These are phyloP conservation scores for Zaprionus kolodkinae DNA, from an alignment of 1,140 invertebrate genomes.

Conservation along the genomic window DNA sequence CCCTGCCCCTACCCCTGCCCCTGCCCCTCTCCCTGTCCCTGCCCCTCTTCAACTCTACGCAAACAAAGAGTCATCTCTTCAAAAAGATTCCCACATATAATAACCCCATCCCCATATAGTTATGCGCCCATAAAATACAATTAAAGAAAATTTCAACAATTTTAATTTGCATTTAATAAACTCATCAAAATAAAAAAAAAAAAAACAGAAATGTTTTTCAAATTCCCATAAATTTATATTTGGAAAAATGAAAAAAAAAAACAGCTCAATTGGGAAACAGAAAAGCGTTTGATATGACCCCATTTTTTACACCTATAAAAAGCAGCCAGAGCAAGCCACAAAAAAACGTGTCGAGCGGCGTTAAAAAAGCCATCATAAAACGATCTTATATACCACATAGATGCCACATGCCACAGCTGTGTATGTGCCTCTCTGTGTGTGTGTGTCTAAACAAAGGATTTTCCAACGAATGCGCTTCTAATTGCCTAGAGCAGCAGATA, in stretches of 20 bases:
- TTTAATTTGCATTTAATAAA: conserved; percentile 82
- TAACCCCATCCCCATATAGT: not conserved
- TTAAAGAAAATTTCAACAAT: conserved; percentile 73
- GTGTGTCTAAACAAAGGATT: conserved; percentile 79
- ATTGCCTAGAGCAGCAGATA: conserved; percentile 40
- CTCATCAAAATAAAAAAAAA: conserved; percentile 47
- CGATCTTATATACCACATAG: conserved; percentile 35
- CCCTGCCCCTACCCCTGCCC: not conserved
- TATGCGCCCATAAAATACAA: conserved; percentile 72
- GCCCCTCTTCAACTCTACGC: too few species aligned
- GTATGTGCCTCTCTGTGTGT: conserved; percentile 37
- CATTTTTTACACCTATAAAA: conserved; percentile 81
- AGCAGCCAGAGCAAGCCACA: conserved; percentile 11
- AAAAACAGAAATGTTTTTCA: conserved; percentile 31
- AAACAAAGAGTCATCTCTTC: conserved; percentile 34
- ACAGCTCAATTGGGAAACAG: conserved; percentile 55
- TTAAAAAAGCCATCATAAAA: conserved; percentile 37
- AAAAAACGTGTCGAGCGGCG: conserved; percentile 39
- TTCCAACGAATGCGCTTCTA: conserved; percentile 54
- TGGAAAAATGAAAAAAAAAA: not conserved
- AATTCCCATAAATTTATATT: conserved; percentile 46
- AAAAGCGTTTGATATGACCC: conserved; percentile 71
- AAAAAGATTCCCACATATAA: conserved; percentile 16
- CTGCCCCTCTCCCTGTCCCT: not conserved
- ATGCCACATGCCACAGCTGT: conserved; percentile 28